Evolutionary conservation across 2,113 vertebrate genomes (phyloP).

Genomic region (Coregonus clupeaformis): DNA sequence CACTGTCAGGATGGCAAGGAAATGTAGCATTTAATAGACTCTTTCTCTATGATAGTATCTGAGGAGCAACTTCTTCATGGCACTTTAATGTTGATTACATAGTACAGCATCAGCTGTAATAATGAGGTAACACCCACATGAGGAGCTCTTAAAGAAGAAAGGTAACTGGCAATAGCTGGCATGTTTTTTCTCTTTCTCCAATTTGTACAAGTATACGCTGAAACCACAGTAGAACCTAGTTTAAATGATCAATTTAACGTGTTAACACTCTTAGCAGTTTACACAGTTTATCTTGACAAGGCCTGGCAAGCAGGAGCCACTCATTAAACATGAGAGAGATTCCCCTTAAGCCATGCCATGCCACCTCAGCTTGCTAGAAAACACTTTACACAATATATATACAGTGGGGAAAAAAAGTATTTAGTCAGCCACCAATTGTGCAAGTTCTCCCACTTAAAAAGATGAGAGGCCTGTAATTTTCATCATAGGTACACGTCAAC

Average conservation of each 20-base stretch:
- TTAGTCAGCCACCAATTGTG: too few relatives aligned
- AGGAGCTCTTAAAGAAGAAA: constrained; percentile 10
- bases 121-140: constrained; percentile 48
- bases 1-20: constrained; percentile 8
- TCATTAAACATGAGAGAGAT: constrained; percentile 14
- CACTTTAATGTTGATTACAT: constrained; percentile 21
- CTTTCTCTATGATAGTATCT: not conserved
- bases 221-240: constrained; percentile 30
- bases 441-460: too few relatives aligned
- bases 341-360: constrained; percentile 5
- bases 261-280: constrained; percentile 39
- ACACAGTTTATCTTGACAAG: constrained; percentile 21
- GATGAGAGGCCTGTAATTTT: too few relatives aligned
- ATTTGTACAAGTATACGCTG: constrained; percentile 1
- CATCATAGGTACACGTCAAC: too few relatives aligned
- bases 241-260: constrained; percentile 32
- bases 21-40: not conserved
- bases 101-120: constrained; percentile 8
- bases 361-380: constrained; percentile 22
- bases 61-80: constrained; percentile 16
- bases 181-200: constrained; percentile 9
- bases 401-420: too few relatives aligned
- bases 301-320: constrained; percentile 31
- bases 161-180: constrained; percentile 28
- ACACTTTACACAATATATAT: constrained; percentile 24